Evolutionary conservation across 2,797 vertebrate genomes (phyloP), one percentile per base, ranked within the genome.

Genomic region (Halcyon badia): DNA sequence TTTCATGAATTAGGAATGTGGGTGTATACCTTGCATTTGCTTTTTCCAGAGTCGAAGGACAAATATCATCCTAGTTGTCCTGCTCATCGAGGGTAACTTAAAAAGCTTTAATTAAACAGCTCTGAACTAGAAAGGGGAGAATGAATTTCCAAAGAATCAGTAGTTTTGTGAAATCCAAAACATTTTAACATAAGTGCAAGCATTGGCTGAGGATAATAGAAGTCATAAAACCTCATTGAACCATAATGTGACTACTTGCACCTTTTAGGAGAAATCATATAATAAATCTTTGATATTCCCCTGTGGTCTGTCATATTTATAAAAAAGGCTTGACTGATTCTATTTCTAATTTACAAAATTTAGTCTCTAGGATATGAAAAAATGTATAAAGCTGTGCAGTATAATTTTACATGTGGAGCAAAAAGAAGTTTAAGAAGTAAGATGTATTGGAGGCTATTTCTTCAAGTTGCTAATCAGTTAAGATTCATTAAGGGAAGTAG

Each of bases 211-310:
- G 58, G 48, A 82, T 89, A 79, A 94, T 84, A 58, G 41, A 79
- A 90, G 46, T 51, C 46, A 60, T 28, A 90, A 87, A 94, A 90
- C 46, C 51, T 79, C 48, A 69, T 49, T 84, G 89, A 91, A 90
- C 56, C 46, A 6, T 70, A 33, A 66, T 56, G 58, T 52, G 58
- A 79, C 62, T 72, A 57, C 70, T 77, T 88, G 52, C 17, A 86
- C 16, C 15, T 77, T 88, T 92, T 75, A 80, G 71, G 52, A 49
- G 70, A 86, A 96, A 62, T 16, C 5, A 4, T 52, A 24, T 68
- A 87, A 87, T 19, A 94, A 73, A 54, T 73, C 31, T 30, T 83
- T 82, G 30, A 61, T 24, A 33, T 85, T 89, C 58, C 11, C 14
- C 35, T 66, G 19, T 42, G 30, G 14, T 57, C 33, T 68, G 31